Percentiles rank a stretch among this genome's conserved stretches.
Conservation (phyloP, 2,113 vertebrate genomes). For the Forbesichthys agassizii region DNA sequence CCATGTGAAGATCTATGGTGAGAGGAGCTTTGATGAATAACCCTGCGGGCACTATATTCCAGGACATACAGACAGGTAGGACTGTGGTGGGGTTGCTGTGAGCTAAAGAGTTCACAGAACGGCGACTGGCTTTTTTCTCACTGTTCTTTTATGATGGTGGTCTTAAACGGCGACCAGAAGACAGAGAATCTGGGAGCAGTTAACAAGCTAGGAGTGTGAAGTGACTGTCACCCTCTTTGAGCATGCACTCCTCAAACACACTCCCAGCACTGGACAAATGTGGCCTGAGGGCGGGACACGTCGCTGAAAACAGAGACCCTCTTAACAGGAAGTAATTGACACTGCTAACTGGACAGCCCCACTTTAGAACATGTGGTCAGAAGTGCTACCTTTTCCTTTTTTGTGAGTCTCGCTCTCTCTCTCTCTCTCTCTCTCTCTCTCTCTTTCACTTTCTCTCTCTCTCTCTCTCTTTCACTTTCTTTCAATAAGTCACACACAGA, state of each 20-base stretch:
- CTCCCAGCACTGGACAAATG: slow-evolving; percentile 41
- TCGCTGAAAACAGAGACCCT: slow-evolving; percentile 48
- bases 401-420: not conserved
- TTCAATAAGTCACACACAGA: not conserved
- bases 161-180: slow-evolving; percentile 34
- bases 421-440: too few species aligned
- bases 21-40: slow-evolving; percentile 57
- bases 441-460: not conserved
- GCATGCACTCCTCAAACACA: slow-evolving; percentile 45
- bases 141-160: slow-evolving; percentile 39
- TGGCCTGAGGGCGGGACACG: slow-evolving; percentile 37
- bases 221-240: slow-evolving; percentile 50
- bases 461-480: slow-evolving; percentile 4
- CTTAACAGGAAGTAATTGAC: slow-evolving; percentile 29
- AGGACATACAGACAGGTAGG: slow-evolving; percentile 48
- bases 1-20: slow-evolving; percentile 23
- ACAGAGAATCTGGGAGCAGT: slow-evolving; percentile 46
- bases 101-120: slow-evolving; percentile 21
- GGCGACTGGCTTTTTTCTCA: slow-evolving; percentile 49
- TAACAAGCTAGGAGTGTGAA: slow-evolving; percentile 58
- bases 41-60: slow-evolving; percentile 29
- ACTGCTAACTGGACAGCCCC: slow-evolving; percentile 4
- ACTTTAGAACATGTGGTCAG: slow-evolving; percentile 11
- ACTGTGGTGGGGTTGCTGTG: slow-evolving; percentile 22
- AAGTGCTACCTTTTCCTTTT: not conserved